Percentiles rank a stretch among this genome's conserved stretches.
Conservation (phyloP, 1,140 invertebrate species). For the Lethrus apterus region DNA sequence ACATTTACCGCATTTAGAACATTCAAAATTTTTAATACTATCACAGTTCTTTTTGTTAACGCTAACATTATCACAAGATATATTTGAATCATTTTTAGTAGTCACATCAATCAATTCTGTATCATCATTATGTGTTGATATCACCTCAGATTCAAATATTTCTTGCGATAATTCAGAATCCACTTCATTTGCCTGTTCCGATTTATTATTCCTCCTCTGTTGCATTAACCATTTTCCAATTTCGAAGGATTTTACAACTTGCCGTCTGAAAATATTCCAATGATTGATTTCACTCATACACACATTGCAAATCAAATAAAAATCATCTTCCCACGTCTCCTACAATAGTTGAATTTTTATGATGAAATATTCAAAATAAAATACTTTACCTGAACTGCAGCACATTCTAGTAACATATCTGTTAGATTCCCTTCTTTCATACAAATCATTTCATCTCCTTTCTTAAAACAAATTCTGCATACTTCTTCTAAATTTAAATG, state of each 20-base stretch:
- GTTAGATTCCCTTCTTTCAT: conserved; percentile 4
- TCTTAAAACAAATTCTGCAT: conserved; percentile 16
- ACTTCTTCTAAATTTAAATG: conserved; percentile 14
- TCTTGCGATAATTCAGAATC: too few relatives aligned
- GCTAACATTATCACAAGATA: too few relatives aligned
- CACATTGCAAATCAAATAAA: conserved; percentile 12
- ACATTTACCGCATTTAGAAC: conserved; percentile 15
- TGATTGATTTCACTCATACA: conserved; percentile 10
- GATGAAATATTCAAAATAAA: too few relatives aligned
- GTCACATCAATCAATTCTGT: not conserved
- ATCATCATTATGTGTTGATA: not conserved
- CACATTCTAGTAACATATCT: conserved; percentile 15
- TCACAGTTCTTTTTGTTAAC: conserved; percentile 13
- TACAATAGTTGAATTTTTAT: conserved; percentile 2
- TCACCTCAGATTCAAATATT: too few relatives aligned
- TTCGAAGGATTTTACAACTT: conserved; percentile 11
- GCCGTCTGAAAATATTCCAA: conserved; percentile 17
- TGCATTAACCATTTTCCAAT: conserved; percentile 14
- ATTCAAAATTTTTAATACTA: conserved; percentile 13
- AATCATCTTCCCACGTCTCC: conserved; percentile 4
- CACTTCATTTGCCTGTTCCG: not conserved
- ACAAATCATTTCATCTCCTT: conserved; percentile 9
- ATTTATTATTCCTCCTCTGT: conserved; percentile 7
- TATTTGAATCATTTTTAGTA: too few relatives aligned
- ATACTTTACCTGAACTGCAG: conserved; percentile 11